Evolutionary conservation across 2,113 vertebrate genomes (phyloP), one percentile per base, ranked within the genome.

Genomic region (Fukomys damarensis): DNA sequence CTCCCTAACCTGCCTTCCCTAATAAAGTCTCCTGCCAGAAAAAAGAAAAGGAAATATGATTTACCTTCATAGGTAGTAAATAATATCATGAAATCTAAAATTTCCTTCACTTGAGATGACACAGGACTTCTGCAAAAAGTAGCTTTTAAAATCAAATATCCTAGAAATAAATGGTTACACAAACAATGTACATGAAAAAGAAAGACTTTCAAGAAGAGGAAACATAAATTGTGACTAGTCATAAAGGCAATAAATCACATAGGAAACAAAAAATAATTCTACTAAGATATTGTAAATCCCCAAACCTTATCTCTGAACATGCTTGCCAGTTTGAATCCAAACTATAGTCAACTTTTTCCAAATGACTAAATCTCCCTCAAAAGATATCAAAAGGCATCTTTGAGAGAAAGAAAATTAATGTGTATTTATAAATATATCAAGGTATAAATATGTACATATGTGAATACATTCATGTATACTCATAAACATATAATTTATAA

Each of bases 241-340:
- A 76, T n/a, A 86, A 26, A 83, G 19, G n/a, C n/a, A 89, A 14
- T 10, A 94, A 94, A n/a, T 68, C 35, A 89, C 46, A 92, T 65
- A 94, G 6, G 22, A 35, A 74, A 59, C 7, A 74, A 85, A 88
- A 30, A 77, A 58, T 43, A 26, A 58, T 12, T 93, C 38, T 94
- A 59, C 14, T 16, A 68, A 19, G 56, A 66, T 41, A 89, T 16
- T 41, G 7, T 81, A 61, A 85, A 11, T 17, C 6, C 63, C 32
- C 26, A 92, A 92, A 80, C 46, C 2, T 38, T 54, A 59, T 43
- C n/a, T 43, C n/a, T 11, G 41, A 16, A 80, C 72, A 84, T 20
- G 6, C 16, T 86, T 52, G 54, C 2, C 16, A 43, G 4, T 82
- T 38, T 65, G 16, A 96, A 81, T 81, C 0, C 52, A 94, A 68